These are phyloP conservation scores for Dryoscopus gambensis DNA, from an alignment of 2,113 vertebrate species.

Conservation along the genomic window DNA sequence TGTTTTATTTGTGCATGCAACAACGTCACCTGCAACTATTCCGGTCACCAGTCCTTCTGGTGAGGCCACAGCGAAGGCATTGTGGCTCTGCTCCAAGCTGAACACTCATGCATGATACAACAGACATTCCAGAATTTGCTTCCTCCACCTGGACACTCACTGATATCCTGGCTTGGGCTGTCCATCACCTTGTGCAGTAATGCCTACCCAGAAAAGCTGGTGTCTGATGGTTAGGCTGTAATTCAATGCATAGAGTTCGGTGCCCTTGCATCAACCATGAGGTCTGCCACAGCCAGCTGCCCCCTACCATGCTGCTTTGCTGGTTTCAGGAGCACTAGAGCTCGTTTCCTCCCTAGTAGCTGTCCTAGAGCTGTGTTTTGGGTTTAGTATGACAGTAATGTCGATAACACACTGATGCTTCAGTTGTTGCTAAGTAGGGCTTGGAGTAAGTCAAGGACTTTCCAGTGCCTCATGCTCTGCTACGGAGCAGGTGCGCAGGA, in stretches of 20 bases:
- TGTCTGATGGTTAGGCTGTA: neutral
- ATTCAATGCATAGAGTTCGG: fast-evolving
- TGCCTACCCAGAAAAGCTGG: neutral
- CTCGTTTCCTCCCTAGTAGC: neutral
- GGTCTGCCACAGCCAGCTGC: neutral
- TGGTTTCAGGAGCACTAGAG: neutral
- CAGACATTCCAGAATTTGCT: neutral
- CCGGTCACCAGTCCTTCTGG: neutral
- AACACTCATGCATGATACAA: neutral
- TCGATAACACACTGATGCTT: neutral
- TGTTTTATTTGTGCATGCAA: neutral
- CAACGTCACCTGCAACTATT: neutral
- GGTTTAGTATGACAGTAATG: neutral
- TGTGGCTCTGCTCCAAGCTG: neutral
- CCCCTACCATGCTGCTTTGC: neutral
- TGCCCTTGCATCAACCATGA: neutral
- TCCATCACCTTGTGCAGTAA: neutral
- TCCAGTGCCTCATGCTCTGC: neutral
- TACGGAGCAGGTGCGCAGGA: neutral
- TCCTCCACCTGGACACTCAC: neutral
- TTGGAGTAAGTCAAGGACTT: neutral
- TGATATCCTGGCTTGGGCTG: neutral
- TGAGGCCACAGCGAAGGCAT: neutral
- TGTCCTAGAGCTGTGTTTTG: neutral
- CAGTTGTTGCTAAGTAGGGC: neutral